Evolutionary conservation across 2,888 invertebrate genomes (phyloP).

Genomic region (Phymatocera aterrima): DNA sequence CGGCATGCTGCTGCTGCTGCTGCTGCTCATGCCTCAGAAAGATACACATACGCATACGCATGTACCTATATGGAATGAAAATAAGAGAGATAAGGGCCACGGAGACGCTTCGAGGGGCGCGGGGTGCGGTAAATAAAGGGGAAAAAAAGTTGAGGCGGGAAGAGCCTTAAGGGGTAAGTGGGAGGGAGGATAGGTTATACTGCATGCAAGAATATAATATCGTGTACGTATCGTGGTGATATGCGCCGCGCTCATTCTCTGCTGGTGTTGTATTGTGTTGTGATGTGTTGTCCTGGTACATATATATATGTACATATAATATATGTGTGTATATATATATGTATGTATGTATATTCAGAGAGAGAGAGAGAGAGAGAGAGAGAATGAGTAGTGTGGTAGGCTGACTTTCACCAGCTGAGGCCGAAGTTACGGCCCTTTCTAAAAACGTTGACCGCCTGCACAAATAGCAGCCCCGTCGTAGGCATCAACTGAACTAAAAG

Average conservation of each 20-base stretch:
- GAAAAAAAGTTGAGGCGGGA: neutral
- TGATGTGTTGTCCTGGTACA: neutral
- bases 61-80: neutral
- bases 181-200: neutral
- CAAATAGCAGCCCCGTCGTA: neutral
- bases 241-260: neutral
- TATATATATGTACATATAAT: too few species aligned
- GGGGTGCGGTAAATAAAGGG: neutral
- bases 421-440: conserved; percentile 39
- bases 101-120: neutral
- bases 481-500: conserved; percentile 1
- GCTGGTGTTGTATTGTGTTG: neutral
- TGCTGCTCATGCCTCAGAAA: too few species aligned
- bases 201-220: conserved; percentile 32
- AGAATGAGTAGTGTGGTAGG: conserved; percentile 48
- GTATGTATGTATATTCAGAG: conserved; percentile 29
- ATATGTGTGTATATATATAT: conserved; percentile 5
- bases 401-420: conserved; percentile 60
- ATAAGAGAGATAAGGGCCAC: conserved; percentile 22
- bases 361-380: too few species aligned
- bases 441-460: conserved; percentile 9
- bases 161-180: neutral
- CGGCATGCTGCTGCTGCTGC: neutral
- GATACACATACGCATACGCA: neutral
- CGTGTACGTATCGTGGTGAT: conserved; percentile 17